These are phyloP conservation scores for Platycercus adscitus DNA, from an alignment of 2,113 vertebrate genomes.

Conservation along the genomic window DNA sequence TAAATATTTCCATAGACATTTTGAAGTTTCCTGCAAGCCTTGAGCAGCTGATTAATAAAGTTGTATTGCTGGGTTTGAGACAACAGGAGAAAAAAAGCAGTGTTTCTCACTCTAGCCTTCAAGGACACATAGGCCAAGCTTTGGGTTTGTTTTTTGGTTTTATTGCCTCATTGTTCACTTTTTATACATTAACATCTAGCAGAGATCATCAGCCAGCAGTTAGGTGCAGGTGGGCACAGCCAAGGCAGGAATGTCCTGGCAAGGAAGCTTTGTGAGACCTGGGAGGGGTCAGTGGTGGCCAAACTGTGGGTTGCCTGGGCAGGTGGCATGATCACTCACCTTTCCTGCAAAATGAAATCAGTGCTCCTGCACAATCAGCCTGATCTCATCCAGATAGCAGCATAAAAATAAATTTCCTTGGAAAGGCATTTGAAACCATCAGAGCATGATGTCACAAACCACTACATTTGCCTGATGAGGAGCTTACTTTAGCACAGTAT, in stretches of 20 bases:
- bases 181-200: background rate
- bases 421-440: background rate
- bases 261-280: background rate
- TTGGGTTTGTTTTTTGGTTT: background rate
- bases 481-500: background rate
- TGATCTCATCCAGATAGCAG: background rate
- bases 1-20: background rate
- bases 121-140: background rate
- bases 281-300: background rate
- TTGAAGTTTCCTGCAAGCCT: background rate
- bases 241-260: background rate
- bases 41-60: background rate
- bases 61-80: background rate
- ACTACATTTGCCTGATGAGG: background rate
- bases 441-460: background rate
- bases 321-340: rapidly evolving
- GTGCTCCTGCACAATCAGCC: background rate
- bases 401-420: background rate
- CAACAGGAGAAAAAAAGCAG: background rate
- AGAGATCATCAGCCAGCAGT: background rate
- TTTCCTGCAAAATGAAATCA: background rate
- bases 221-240: background rate
- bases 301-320: background rate
- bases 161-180: background rate
- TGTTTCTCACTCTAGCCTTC: background rate